Conservation (phyloP, 2,113 vertebrate genomes). For the Boleophthalmus pectinirostris region DNA sequence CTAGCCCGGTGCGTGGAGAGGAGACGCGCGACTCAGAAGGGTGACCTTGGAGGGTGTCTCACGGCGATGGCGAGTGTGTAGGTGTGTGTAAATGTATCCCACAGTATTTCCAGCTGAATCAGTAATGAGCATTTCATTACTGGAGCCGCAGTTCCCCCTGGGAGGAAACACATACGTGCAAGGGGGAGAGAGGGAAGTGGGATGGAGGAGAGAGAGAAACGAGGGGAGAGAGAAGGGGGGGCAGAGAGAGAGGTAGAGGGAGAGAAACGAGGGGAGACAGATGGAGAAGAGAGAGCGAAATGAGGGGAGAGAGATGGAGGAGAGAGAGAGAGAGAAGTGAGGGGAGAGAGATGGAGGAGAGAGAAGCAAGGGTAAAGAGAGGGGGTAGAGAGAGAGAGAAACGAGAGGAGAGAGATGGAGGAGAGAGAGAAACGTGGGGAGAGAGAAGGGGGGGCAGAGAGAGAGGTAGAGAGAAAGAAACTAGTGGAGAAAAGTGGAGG, state of each 20-base stretch:
- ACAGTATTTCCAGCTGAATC: constrained; percentile 75
- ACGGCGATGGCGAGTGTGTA: constrained; percentile 40
- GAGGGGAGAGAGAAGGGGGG: constrained; percentile 3
- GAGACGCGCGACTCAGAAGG: constrained; percentile 17
- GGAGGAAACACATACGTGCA: constrained; percentile 47
- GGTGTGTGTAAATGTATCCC: constrained; percentile 73
- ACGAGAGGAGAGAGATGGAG: rapidly evolving
- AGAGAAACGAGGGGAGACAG: no score
- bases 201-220: constrained; percentile 19
- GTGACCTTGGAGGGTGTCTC: constrained; percentile 66
- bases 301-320: no score
- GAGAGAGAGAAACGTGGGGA: no score
- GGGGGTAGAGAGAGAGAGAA: no score
- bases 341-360: no score
- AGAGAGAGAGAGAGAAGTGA: no score
- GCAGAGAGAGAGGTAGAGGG: constrained; percentile 1
- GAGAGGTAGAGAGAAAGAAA: no score
- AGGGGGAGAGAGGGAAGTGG: constrained; percentile 18
- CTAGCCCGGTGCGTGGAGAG: neutral
- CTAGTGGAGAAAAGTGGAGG: constrained; percentile 23
- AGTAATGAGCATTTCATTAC: constrained; percentile 80
- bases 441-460: no score
- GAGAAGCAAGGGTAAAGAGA: no score
- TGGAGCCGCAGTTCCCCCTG: constrained; percentile 67
- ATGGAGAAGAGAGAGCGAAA: no score